Percentiles rank a stretch among this genome's conserved stretches.
Conservation (phyloP, 1,140 invertebrate species). For the Caenorhabditis briggsae region DNA sequence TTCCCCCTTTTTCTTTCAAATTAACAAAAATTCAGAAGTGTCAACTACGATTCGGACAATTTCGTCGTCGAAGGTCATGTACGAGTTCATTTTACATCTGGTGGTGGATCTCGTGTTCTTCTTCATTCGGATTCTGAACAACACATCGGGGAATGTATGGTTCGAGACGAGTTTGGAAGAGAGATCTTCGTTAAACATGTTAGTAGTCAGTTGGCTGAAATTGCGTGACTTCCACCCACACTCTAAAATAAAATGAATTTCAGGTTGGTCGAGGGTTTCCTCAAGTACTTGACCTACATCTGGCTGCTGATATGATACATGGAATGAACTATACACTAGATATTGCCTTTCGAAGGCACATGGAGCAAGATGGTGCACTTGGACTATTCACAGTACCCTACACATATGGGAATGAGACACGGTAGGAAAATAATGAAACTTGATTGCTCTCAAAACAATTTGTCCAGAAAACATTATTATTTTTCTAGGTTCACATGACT, state of each 20-base stretch:
- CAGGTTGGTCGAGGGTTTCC: slow-evolving; percentile 30
- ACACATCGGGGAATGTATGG: slow-evolving; percentile 32
- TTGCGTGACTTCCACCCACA: background rate
- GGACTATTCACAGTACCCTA: slow-evolving; percentile 29
- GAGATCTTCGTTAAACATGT: slow-evolving; percentile 29
- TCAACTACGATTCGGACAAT: slow-evolving; percentile 8
- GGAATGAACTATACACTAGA: slow-evolving; percentile 59
- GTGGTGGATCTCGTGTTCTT: slow-evolving; percentile 29
- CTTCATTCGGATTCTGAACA: slow-evolving; percentile 32
- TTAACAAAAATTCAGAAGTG: background rate
- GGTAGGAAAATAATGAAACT: background rate
- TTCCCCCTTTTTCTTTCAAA: background rate
- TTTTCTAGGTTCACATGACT: too few relatives aligned
- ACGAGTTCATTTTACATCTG: slow-evolving; percentile 18
- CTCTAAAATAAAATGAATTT: background rate
- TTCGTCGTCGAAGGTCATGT: slow-evolving; percentile 21
- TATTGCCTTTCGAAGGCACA: slow-evolving; percentile 14
- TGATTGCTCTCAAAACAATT: background rate
- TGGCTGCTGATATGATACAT: slow-evolving; percentile 40
- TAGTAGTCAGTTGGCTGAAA: background rate
- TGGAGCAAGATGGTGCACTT: background rate
- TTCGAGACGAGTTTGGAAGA: slow-evolving; percentile 16
- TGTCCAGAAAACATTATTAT: too few relatives aligned
- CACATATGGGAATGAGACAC: slow-evolving; percentile 21
- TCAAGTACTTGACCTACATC: slow-evolving; percentile 50